Percentiles rank a stretch among this genome's conserved stretches.
Conservation (phyloP, 2,797 vertebrate species). For the Champsocephalus gunnari region DNA sequence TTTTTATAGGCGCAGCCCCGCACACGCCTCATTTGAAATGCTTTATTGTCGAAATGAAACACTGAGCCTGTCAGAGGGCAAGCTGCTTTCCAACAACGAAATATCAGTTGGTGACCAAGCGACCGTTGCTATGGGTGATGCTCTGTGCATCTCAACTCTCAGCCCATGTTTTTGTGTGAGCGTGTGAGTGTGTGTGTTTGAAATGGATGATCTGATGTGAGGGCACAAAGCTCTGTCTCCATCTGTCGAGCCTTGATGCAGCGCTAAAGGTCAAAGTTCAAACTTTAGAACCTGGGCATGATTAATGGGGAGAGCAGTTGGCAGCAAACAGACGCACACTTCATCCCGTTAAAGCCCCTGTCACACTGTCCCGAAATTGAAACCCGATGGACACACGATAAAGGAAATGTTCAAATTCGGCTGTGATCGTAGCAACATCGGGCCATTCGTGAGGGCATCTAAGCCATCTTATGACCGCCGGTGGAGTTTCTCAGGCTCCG, state of each 20-base stretch:
- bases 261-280: conserved; percentile 75
- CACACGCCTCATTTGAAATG: conserved; percentile 44
- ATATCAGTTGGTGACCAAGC: conserved; percentile 65
- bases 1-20: conserved; percentile 45
- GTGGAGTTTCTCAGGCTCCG: too few relatives aligned
- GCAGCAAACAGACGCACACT: conserved; percentile 54
- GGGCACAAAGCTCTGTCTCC: conserved; percentile 71
- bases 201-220: conserved; percentile 69
- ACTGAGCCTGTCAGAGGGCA: conserved; percentile 30
- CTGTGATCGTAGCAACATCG: too few relatives aligned
- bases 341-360: conserved; percentile 6
- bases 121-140: conserved; percentile 59
- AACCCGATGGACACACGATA: too few relatives aligned
- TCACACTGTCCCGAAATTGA: too few relatives aligned
- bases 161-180: conserved; percentile 32
- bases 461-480: too few relatives aligned
- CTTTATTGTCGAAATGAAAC: conserved; percentile 50
- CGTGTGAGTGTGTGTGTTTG: conserved; percentile 37
- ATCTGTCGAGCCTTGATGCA: conserved; percentile 79
- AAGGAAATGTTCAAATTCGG: too few relatives aligned
- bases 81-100: conserved; percentile 39
- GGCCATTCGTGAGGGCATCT: too few relatives aligned
- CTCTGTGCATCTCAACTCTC: conserved; percentile 42
- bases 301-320: conserved; percentile 75
- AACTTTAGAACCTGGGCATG: conserved; percentile 68